These are phyloP conservation scores for Vidua macroura DNA, from an alignment of 2,113 vertebrate genomes.

Conservation along the genomic window DNA sequence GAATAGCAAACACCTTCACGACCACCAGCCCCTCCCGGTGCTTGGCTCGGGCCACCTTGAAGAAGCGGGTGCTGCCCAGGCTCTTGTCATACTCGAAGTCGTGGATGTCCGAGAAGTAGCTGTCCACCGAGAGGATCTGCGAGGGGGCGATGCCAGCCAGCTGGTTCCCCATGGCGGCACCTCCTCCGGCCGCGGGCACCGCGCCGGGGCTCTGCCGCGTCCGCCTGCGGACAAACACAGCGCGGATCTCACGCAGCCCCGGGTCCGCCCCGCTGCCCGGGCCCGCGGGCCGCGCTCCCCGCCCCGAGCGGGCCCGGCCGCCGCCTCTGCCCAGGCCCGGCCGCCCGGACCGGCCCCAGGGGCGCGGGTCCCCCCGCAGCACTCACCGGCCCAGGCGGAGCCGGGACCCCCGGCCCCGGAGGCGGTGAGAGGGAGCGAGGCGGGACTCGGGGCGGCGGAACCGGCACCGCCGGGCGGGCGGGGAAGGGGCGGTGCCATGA, in stretches of 20 bases:
- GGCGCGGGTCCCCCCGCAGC: neutral
- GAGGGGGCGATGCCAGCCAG: constrained; percentile 96
- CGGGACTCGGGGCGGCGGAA: constrained; percentile 17
- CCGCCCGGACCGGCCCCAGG: neutral
- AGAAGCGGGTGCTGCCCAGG: constrained; percentile 95
- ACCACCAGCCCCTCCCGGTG: constrained; percentile 94
- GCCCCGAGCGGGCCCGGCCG: too few relatives aligned
- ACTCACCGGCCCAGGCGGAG: neutral
- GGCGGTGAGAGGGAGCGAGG: neutral
- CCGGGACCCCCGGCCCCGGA: neutral
- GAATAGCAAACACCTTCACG: constrained; percentile 98
- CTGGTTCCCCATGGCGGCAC: constrained; percentile 89
- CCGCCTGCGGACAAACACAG: neutral
- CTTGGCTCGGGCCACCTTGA: constrained; percentile 95
- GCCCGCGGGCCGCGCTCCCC: neutral
- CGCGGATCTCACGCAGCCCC: neutral
- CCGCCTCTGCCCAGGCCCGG: too few relatives aligned
- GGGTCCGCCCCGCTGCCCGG: neutral
- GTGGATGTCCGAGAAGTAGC: constrained; percentile 97
- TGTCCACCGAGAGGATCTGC: constrained; percentile 98
- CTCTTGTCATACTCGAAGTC: constrained; percentile 97
- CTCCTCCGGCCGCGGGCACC: neutral
- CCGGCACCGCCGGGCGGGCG: constrained; percentile 21
- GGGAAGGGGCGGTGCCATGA: constrained; percentile 24
- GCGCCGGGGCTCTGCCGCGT: neutral